Evolutionary conservation across 1,140 invertebrate genomes (phyloP).

Genomic region (Drosophila teissieri): DNA sequence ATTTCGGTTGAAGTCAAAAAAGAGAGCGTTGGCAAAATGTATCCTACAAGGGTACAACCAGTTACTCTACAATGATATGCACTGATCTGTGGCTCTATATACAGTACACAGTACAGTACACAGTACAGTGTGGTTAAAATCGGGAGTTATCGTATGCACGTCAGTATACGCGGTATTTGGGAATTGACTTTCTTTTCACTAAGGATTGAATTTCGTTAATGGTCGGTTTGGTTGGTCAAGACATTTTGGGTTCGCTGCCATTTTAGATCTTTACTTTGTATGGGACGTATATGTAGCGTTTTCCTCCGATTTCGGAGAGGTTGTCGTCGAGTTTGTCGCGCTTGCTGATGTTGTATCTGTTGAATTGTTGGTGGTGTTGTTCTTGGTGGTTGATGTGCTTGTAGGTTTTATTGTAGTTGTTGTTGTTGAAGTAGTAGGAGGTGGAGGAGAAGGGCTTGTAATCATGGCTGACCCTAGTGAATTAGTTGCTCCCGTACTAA

Average conservation of each 20-base stretch:
- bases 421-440: slow-evolving; percentile 31
- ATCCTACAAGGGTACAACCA: slow-evolving; percentile 31
- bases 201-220: slow-evolving; percentile 69
- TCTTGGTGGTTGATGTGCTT: slow-evolving; percentile 42
- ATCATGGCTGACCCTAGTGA: slow-evolving; percentile 62
- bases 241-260: slow-evolving; percentile 28
- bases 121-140: slow-evolving; percentile 45
- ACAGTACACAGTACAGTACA: slow-evolving; percentile 25
- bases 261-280: slow-evolving; percentile 62
- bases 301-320: slow-evolving; percentile 68
- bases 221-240: slow-evolving; percentile 65
- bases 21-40: slow-evolving; percentile 12
- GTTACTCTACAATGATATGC: slow-evolving; percentile 48
- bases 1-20: slow-evolving; percentile 23
- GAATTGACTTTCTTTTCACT: slow-evolving; percentile 22
- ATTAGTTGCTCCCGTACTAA: slow-evolving; percentile 74
- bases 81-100: slow-evolving; percentile 43
- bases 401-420: slow-evolving; percentile 31
- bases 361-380: slow-evolving; percentile 54
- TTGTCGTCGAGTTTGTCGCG: slow-evolving; percentile 49
- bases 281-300: slow-evolving; percentile 56
- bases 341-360: slow-evolving; percentile 50
- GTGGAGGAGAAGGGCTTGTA: slow-evolving; percentile 44
- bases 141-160: slow-evolving; percentile 31
- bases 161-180: slow-evolving; percentile 32